Conservation (phyloP, 2,113 vertebrate species). For the Ictidomys tridecemlineatus region DNA sequence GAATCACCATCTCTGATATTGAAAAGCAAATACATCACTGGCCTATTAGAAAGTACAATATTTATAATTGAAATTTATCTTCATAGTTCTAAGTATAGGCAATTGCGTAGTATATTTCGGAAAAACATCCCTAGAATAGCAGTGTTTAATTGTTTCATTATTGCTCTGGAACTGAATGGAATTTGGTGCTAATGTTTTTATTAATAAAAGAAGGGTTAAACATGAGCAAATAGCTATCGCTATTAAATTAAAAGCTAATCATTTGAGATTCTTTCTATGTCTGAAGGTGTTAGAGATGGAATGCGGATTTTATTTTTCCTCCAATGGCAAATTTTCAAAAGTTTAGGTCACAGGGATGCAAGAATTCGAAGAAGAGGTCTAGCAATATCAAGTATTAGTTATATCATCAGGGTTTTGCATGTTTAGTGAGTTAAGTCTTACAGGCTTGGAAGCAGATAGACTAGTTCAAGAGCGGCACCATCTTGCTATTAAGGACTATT, state of each 20-base stretch:
- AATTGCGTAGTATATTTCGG: conserved; percentile 32
- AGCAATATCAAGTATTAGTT: background rate
- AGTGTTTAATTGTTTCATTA: conserved; percentile 37
- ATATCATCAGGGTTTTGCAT: background rate
- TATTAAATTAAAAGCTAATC: background rate
- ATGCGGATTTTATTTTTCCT: background rate
- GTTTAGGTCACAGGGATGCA: background rate
- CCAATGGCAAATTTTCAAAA: conserved; percentile 29
- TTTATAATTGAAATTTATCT: conserved; percentile 60
- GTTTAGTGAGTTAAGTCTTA: background rate
- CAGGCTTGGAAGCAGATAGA: background rate
- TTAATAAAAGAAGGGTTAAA: conserved; percentile 56
- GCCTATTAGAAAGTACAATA: conserved; percentile 45
- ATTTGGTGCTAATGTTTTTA: conserved; percentile 24
- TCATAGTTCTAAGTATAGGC: conserved; percentile 41
- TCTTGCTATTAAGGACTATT: background rate
- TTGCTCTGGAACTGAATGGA: conserved; percentile 47
- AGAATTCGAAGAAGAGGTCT: background rate
- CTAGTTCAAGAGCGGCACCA: no score
- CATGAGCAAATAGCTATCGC: background rate
- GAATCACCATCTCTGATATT: conserved; percentile 3
- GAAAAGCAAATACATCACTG: conserved; percentile 66
- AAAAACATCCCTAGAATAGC: background rate
- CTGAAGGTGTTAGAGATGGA: background rate
- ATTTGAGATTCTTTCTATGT: background rate